Base-by-base conservation (phyloP, 2,113 vertebrate genomes). In the Balaenoptera acutorostrata region DNA sequence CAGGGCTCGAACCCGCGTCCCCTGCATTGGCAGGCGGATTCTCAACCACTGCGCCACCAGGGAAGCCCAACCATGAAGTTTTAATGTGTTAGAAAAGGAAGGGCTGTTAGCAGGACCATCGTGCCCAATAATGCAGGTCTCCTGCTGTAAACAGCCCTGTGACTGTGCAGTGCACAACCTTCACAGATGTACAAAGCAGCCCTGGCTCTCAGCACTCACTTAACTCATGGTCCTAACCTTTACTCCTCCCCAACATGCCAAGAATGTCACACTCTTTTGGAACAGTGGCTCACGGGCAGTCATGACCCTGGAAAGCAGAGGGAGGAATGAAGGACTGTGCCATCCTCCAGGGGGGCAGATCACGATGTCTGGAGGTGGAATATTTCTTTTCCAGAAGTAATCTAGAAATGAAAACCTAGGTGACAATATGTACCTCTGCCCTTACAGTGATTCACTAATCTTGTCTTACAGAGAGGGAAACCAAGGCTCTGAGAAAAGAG, bases 151-250 rank as follows among this genome's bases (percentile, higher is more conserved):
- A 81, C 1, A 15, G 52, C 4, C 5, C 44, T 8, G 11, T 18
- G 39, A 39, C 0, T 10, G 4, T 14, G 5, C 2, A 1, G 20
- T 4, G 4, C 15, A 8, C 9, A 41, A 6, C 17, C 44, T 69
- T 18, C 57, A 29, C 4, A 75, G 68, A 39, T 23, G 55, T 2
- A 33, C 21, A 52, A 5, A 31, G 52, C 31, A 46, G 33, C 33
- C 27, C 13, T 29, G 44, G 59, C 29, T 63, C 46, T 21, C 17
- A 41, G 33, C 6, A n/a, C 31, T 14, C 66, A 17, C 52, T 52
- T 17, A 44, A 29, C 13, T 63, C 2, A 27, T 13, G 77, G 59
- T 69, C 55, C 36, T 69, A 36, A 49, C 33, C 29, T 90, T 71
- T 11, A 52, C 10, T n/a, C 10, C 31, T 72, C 31, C 25, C n/a